Base-by-base conservation (phyloP, 1,140 invertebrate genomes). In the Stratiolaelaps scimitus region DNA sequence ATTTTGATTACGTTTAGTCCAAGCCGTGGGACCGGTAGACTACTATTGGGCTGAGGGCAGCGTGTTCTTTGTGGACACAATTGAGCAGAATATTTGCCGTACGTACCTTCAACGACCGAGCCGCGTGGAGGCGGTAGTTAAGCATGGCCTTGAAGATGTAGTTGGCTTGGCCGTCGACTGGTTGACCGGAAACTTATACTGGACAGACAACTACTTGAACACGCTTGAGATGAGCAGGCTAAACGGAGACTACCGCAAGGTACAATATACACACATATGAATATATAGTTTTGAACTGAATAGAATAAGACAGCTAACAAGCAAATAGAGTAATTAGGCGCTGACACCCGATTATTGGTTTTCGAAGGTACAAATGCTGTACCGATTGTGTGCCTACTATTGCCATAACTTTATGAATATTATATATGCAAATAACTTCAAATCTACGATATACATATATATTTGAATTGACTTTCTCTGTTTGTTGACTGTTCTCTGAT, bases 151-250 rank as follows among this genome's bases (percentile, higher is more conserved):
- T 2, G 43, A 68, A 29, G 47, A 53, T 19, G 70, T 71, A 13
- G 47, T 64, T 56, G 75, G 75, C 30, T 64, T 81, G 1, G 75
- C 80, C 10, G 69, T 82, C 5, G 80, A 81, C 69, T 82, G 79
- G 77, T 69, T 81, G 19, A 78, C 77, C 69, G 75, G 77, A 72
- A 81, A 81, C 68, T 64, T 81, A 5, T 81, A 81, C 68, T 79
- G 81, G 66, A 78, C 78, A 19, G 76, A 80, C 60, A 75, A 78
- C 4, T 71, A 68, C 6, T 44, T 71, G 29, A 69, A 70, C 43
- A 76, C 76, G 46, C 75, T 81, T 29, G 80, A 81, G 71, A 79
- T 80, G 0, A 72, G 73, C 10, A 71, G 75, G 13, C 47, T 77
- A 15, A 72, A 77, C 67, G 77, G 76, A 6, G 68, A 69, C 4